Conservation (phyloP, 2,797 vertebrate genomes). For the Salmo trutta region DNA sequence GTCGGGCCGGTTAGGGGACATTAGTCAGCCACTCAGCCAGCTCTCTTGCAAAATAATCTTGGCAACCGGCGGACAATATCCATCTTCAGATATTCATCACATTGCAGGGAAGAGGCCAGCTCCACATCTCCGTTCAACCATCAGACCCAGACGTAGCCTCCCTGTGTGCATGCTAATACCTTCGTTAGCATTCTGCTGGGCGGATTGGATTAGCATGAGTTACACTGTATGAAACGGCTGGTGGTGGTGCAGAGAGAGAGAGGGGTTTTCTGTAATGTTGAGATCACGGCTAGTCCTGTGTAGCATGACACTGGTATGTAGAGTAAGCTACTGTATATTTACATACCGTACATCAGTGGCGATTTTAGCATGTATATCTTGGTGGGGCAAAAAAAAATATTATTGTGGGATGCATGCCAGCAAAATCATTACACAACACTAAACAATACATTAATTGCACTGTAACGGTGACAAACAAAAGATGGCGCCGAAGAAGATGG, state of each 20-base stretch:
- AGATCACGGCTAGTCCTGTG: constrained; percentile 7
- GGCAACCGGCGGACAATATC: constrained; percentile 72
- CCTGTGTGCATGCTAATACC: constrained; percentile 41
- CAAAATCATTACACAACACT: no score
- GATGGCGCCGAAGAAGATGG: no score
- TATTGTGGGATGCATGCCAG: no score
- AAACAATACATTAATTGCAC: no score
- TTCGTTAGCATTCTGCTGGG: constrained; percentile 38
- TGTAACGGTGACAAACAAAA: no score
- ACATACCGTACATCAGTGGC: no score
- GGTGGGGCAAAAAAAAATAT: no score
- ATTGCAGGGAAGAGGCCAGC: constrained; percentile 47
- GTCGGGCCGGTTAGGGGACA: constrained; percentile 32
- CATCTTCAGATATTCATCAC: constrained; percentile 65
- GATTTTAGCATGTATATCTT: no score
- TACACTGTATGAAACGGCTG: constrained; percentile 19
- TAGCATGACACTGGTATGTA: not conserved
- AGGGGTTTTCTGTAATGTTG: constrained; percentile 24
- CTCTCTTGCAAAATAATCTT: constrained; percentile 69
- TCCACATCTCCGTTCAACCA: constrained; percentile 31
- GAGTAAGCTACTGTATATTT: no score
- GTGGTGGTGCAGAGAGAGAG: constrained; percentile 6
- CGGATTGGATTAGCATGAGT: constrained; percentile 37
- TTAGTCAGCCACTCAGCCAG: constrained; percentile 46
- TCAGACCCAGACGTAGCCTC: constrained; percentile 37